Percentiles rank a stretch among this genome's conserved stretches.
Conservation (phyloP, 2,113 vertebrate species). For the Edolisoma coerulescens region DNA sequence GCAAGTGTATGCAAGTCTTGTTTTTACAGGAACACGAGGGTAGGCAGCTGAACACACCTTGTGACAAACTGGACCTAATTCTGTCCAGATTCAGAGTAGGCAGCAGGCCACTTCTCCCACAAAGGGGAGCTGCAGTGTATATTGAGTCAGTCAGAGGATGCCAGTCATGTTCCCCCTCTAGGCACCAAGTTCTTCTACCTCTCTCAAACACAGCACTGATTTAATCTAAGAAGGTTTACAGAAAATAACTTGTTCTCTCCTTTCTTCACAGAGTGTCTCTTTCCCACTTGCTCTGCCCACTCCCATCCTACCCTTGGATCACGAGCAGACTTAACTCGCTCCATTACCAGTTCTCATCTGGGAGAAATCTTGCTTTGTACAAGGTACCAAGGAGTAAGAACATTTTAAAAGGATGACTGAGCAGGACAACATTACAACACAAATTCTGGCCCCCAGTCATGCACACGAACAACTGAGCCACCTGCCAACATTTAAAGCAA, state of each 20-base stretch:
- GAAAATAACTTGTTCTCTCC: conserved; percentile 31
- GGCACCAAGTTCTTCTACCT: neutral
- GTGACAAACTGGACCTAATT: neutral
- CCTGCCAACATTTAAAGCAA: neutral
- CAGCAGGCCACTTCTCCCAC: neutral
- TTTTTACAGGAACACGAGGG: neutral
- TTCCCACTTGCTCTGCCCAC: neutral
- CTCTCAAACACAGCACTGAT: neutral
- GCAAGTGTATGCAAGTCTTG: neutral
- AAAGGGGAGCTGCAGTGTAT: neutral
- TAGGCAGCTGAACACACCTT: neutral
- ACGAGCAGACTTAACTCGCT: neutral
- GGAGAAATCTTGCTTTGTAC: neutral
- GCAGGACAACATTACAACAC: neutral
- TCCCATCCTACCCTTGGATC: neutral
- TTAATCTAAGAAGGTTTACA: neutral
- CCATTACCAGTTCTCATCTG: neutral
- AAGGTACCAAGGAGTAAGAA: neutral
- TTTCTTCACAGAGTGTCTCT: neutral
- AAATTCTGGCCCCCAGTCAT: neutral
- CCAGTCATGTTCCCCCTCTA: neutral
- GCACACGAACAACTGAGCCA: neutral
- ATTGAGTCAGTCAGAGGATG: neutral
- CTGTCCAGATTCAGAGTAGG: neutral
- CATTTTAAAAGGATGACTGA: neutral